Percentiles rank a stretch among this genome's conserved stretches.
Evolutionary conservation across 2,797 vertebrate species (phyloP).

Genomic region (Pseudotriccus pelzelni): DNA sequence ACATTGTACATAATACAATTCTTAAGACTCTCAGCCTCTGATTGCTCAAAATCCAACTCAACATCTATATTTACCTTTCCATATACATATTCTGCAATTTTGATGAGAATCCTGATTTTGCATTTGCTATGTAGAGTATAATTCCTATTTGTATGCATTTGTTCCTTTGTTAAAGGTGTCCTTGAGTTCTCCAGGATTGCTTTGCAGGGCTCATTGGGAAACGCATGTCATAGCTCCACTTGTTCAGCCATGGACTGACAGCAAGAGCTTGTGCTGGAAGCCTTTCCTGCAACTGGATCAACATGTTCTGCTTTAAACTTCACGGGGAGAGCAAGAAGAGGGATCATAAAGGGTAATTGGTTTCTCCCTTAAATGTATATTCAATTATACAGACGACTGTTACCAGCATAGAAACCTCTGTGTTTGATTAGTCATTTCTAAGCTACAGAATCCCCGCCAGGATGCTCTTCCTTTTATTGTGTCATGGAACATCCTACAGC

Average conservation of each 20-base stretch:
- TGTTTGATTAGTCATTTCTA: background rate
- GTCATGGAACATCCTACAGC: background rate
- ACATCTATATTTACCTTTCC: background rate
- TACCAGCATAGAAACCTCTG: background rate
- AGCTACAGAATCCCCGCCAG: background rate
- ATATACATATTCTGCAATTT: background rate
- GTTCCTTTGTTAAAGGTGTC: background rate
- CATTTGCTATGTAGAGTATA: background rate
- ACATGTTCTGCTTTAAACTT: background rate
- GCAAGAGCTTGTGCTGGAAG: background rate
- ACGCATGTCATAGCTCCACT: background rate
- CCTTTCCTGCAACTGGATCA: background rate
- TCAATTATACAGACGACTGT: background rate
- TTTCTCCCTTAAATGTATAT: background rate
- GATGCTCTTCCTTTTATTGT: background rate
- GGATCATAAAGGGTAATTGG: background rate
- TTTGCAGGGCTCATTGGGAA: background rate
- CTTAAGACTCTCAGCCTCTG: background rate
- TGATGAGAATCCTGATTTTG: background rate
- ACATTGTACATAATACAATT: background rate
- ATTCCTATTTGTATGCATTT: background rate
- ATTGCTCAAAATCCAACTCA: background rate
- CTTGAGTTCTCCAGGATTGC: background rate
- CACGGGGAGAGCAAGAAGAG: background rate
- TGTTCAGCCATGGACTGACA: background rate